Evolutionary conservation across 2,113 vertebrate genomes (phyloP).

Genomic region (Hippocampus comes): DNA sequence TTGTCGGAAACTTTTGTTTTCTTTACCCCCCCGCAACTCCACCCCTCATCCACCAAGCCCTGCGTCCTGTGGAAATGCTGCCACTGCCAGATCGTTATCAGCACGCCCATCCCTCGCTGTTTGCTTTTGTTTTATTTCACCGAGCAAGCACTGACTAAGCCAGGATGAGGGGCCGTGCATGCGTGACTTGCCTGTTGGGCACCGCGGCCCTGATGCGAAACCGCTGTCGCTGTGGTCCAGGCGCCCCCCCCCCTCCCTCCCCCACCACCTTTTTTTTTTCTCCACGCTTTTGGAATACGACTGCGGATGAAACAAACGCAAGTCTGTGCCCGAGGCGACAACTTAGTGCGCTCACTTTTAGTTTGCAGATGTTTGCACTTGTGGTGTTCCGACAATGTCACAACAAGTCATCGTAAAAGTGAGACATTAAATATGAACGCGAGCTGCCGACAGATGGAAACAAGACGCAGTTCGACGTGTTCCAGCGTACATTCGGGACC

Average conservation of each 20-base stretch:
- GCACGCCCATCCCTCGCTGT: slow-evolving; percentile 38
- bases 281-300: slow-evolving; percentile 33
- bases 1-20: not conserved
- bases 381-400: slow-evolving; percentile 60
- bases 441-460: slow-evolving; percentile 13
- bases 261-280: not conserved
- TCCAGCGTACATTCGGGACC: not conserved
- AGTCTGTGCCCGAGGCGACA: slow-evolving; percentile 44
- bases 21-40: not conserved
- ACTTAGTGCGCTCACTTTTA: not conserved
- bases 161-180: slow-evolving; percentile 50
- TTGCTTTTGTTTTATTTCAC: slow-evolving; percentile 60
- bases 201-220: slow-evolving; percentile 47
- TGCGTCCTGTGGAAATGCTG: slow-evolving; percentile 47
- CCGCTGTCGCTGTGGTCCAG: slow-evolving; percentile 45
- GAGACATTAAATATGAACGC: slow-evolving; percentile 5
- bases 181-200: slow-evolving; percentile 30
- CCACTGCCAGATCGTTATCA: slow-evolving; percentile 67
- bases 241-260: not conserved
- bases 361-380: slow-evolving; percentile 47
- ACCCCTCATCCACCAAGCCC: slow-evolving; percentile 7
- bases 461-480: slow-evolving; percentile 9
- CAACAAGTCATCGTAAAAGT: slow-evolving; percentile 41
- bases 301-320: slow-evolving; percentile 53
- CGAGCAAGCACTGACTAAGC: slow-evolving; percentile 40